A percentile compares a stretch with the other conserved stretches of the same genome.
Conservation (phyloP, 1,140 invertebrate genomes). For the Macrocentrus cingulum region DNA sequence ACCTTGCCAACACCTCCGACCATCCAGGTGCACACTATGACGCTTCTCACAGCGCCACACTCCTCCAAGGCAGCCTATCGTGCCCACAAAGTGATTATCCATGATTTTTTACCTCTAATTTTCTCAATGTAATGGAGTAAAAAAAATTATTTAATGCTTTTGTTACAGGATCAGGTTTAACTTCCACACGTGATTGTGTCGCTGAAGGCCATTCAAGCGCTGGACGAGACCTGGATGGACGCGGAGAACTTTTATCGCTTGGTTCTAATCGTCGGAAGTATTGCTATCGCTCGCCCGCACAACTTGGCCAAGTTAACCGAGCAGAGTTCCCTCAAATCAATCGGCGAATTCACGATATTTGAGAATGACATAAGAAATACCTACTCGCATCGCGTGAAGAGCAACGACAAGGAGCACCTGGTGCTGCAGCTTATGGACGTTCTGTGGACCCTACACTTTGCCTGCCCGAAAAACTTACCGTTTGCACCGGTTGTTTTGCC, state of each 20-base stretch:
- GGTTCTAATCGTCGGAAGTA: slow-evolving; percentile 79
- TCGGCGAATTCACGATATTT: slow-evolving; percentile 57
- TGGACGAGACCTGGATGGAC: slow-evolving; percentile 68
- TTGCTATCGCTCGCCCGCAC: slow-evolving; percentile 80
- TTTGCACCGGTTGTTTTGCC: slow-evolving; percentile 81
- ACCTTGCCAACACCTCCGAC: slow-evolving; percentile 79
- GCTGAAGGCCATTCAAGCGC: slow-evolving; percentile 66
- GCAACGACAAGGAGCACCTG: slow-evolving; percentile 21
- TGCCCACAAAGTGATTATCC: slow-evolving; percentile 72
- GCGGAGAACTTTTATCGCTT: slow-evolving; percentile 89
- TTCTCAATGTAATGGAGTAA: slow-evolving; percentile 16
- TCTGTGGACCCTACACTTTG: slow-evolving; percentile 68
- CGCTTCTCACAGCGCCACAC: slow-evolving; percentile 80
- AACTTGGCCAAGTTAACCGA: slow-evolving; percentile 81
- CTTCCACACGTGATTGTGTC: slow-evolving; percentile 75
- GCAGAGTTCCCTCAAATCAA: slow-evolving; percentile 57
- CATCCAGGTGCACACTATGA: slow-evolving; percentile 77
- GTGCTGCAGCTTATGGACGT: slow-evolving; percentile 62
- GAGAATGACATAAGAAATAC: slow-evolving; percentile 38
- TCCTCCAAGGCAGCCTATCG: slow-evolving; percentile 74
- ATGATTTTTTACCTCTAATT: slow-evolving; percentile 17
- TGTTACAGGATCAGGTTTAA: slow-evolving; percentile 74
- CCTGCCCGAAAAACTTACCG: slow-evolving; percentile 70
- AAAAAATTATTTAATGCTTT: too few species aligned
- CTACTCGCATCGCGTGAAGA: background rate